phyloP scores from a whole-genome alignment of 2,113 vertebrate genomes.

The Coptodon rendalli region DNA sequence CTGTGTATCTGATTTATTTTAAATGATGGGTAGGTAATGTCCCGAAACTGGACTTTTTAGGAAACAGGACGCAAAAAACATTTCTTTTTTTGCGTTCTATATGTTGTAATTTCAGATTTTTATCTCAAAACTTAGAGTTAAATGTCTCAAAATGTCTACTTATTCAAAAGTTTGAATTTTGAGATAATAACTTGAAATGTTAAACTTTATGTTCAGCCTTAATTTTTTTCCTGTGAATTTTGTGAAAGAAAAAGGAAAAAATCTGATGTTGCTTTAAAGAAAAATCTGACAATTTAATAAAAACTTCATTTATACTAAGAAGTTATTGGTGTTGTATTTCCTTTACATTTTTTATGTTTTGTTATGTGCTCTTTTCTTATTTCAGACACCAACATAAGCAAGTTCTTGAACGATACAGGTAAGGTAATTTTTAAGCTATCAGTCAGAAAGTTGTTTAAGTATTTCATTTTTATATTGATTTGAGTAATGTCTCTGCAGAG shows the following conservation, averaged over 20 bases:
- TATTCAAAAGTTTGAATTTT: background rate
- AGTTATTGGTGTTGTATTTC: background rate
- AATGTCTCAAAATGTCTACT: background rate
- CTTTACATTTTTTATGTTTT: background rate
- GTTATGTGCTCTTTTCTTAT: background rate
- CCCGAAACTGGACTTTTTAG: background rate
- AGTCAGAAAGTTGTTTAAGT: background rate
- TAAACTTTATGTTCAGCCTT: background rate
- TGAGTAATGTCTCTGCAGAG: background rate
- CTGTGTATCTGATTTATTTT: background rate
- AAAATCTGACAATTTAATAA: background rate
- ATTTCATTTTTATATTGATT: background rate
- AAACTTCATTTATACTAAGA: background rate
- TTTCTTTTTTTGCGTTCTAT: fast-evolving
- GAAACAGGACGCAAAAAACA: background rate
- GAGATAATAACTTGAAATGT: background rate
- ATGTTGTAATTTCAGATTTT: background rate
- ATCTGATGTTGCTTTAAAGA: background rate
- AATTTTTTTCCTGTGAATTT: background rate
- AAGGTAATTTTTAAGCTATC: background rate
- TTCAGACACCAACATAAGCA: background rate
- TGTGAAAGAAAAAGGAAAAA: background rate
- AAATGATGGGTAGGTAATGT: background rate
- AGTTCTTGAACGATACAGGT: background rate
- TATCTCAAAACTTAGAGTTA: background rate